These are phyloP conservation scores for Rhinolophus sinicus DNA, from an alignment of 2,113 vertebrate species.

Conservation along the genomic window DNA sequence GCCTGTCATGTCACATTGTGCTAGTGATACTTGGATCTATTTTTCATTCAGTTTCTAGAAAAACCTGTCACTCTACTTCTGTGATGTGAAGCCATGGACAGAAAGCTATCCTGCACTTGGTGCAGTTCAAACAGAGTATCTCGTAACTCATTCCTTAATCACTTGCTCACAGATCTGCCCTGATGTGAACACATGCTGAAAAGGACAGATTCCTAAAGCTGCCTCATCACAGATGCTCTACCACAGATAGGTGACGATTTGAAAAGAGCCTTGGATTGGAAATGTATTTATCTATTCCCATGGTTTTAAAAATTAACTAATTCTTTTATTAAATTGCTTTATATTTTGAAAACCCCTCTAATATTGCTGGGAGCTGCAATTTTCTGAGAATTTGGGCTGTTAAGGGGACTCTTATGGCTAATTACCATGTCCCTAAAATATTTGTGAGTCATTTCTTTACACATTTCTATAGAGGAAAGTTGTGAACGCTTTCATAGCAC, in stretches of 20 bases:
- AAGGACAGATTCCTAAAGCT: not conserved
- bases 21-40: conserved; percentile 45
- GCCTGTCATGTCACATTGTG: conserved; percentile 58
- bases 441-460: not conserved
- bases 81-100: conserved; percentile 14
- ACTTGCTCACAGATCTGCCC: not conserved
- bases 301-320: not conserved
- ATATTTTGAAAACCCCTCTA: not conserved
- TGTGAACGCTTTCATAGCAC: not conserved
- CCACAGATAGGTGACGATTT: not conserved
- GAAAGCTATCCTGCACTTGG: not conserved
- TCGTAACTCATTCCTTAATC: not conserved
- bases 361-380: not conserved
- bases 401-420: not conserved
- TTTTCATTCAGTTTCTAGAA: conserved; percentile 20
- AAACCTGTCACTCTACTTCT: conserved; percentile 29
- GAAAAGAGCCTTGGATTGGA: conserved; percentile 8
- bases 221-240: not conserved
- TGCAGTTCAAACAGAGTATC: not conserved
- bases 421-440: not conserved
- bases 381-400: not conserved
- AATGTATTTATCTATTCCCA: not conserved
- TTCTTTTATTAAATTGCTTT: not conserved
- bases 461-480: not conserved
- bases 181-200: not conserved